phyloP scores from a whole-genome alignment of 2,888 invertebrate genomes.

The Malachius bipustulatus region DNA sequence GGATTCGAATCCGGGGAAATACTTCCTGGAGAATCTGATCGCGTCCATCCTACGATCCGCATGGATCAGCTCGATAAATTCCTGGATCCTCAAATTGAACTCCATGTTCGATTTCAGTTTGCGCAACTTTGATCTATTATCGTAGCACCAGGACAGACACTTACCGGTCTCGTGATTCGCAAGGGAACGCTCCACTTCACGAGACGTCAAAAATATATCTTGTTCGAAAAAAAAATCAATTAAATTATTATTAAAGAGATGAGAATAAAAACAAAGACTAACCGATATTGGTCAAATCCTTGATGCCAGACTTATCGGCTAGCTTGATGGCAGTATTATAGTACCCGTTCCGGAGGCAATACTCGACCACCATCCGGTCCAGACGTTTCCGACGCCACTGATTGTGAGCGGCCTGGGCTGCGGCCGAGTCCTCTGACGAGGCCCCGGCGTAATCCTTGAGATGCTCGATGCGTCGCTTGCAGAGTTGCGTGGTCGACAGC shows the following conservation, averaged over 20 bases:
- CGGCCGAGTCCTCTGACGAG: conserved; percentile 30
- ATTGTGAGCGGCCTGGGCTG: conserved; percentile 47
- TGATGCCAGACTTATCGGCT: conserved; percentile 65
- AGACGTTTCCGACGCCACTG: conserved; percentile 79
- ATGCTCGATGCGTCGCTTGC: conserved; percentile 87
- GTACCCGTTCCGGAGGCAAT: conserved; percentile 88
- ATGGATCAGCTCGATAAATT: conserved; percentile 91
- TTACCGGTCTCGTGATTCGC: conserved; percentile 70
- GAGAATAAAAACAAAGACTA: conserved; percentile 14
- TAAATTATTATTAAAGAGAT: conserved; percentile 4
- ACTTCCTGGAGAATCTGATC: conserved; percentile 87
- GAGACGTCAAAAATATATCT: conserved; percentile 75
- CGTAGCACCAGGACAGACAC: conserved; percentile 91
- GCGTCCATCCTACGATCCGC: conserved; percentile 79
- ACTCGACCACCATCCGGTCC: conserved; percentile 94
- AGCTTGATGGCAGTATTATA: conserved; percentile 87
- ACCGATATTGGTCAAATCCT: conserved; percentile 88
- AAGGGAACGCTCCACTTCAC: conserved; percentile 79
- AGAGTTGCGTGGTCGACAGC: conserved; percentile 76
- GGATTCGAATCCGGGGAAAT: conserved; percentile 79
- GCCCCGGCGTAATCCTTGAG: conserved; percentile 61
- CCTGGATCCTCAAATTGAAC: conserved; percentile 84
- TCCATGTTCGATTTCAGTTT: conserved; percentile 93
- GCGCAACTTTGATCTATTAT: conserved; percentile 87
- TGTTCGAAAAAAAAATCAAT: conserved; percentile 20